Evolutionary conservation across 2,888 invertebrate genomes (phyloP).

Genomic region (Dicyrtomina minuta): DNA sequence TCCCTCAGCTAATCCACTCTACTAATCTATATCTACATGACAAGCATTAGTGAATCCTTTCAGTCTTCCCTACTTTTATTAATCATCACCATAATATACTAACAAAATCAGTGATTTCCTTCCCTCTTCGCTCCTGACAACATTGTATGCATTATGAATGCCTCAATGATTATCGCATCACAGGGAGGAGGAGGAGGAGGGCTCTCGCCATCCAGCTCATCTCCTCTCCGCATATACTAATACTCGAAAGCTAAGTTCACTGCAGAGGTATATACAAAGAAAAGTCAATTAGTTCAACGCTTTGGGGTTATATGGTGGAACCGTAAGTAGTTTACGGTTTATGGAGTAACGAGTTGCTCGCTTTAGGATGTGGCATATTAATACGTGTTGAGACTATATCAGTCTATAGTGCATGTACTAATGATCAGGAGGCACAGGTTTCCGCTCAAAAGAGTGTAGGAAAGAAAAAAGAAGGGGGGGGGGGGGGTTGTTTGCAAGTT

Average conservation of each 20-base stretch:
- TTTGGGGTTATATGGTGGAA: background rate
- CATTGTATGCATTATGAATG: slow-evolving; percentile 12
- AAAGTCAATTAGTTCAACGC: background rate
- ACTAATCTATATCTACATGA: slow-evolving; percentile 17
- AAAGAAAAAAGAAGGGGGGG: no score
- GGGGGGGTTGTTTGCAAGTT: no score
- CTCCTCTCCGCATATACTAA: no score
- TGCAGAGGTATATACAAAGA: background rate
- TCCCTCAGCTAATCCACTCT: slow-evolving; percentile 21
- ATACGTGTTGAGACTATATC: no score
- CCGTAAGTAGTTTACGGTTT: no score
- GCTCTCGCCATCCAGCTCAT: no score
- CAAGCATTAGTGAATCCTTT: slow-evolving; percentile 26
- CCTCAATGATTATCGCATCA: slow-evolving; percentile 11
- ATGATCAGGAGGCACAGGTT: no score
- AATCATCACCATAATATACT: slow-evolving; percentile 18
- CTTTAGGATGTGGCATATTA: no score
- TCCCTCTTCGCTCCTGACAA: slow-evolving; percentile 11
- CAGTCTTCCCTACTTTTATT: slow-evolving; percentile 9
- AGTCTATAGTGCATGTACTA: no score
- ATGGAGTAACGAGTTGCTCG: no score
- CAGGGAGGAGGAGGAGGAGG: background rate
- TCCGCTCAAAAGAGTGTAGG: no score
- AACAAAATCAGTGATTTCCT: slow-evolving; percentile 19
- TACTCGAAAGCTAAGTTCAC: background rate